Base-by-base conservation (phyloP, 2,797 vertebrate genomes). In the Hippoglossus hippoglossus region DNA sequence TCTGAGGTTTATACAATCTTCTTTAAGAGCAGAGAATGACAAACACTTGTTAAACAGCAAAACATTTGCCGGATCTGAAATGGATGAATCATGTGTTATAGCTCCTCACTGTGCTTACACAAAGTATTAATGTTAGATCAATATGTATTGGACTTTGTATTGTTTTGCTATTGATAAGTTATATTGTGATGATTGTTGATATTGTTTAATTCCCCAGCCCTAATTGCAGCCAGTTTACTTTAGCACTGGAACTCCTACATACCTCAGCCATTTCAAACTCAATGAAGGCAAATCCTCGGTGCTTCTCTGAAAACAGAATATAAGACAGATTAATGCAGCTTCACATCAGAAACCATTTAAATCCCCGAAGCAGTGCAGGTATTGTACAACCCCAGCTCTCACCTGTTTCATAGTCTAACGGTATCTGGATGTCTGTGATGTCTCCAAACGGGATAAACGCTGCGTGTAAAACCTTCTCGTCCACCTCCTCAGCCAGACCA, bases 361-460 rank as follows among this genome's bases (percentile, higher is more conserved):
- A 19, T 16, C 18, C 5, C 44, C 1, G 44, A 18, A 2, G 44
- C 47, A 21, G 47, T 2, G 13, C 6, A n/a, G 46, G 1, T n/a
- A 8, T 9, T 9, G 10, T 10, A 39, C 11, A 26, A 5, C 6
- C 9, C 6, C 18, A 3, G 8, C 1, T 3, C 3, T 55, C 86
- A 98, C 97, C 97, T 0, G 97, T 98, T 91, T 99, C 98, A 94
- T 99, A 99, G 89, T 99, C 97, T 75, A 99, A 90, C 0, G 97
- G 98, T 75, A 98, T 98, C 93, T 99, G 98, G 92, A 98, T 98
- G 91, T 98, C 98, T 39, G 95, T 97, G 75, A 98, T 92, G 87
- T 98, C 98, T 19, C 98, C 98, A 77, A 98, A 98, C 1, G 97
- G 98, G 80, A 99, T 98, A 69, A 99, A 99, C 1, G 97, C 98